These are phyloP conservation scores for Rhamnusium bicolor DNA, from an alignment of 2,888 invertebrate genomes.

Conservation along the genomic window DNA sequence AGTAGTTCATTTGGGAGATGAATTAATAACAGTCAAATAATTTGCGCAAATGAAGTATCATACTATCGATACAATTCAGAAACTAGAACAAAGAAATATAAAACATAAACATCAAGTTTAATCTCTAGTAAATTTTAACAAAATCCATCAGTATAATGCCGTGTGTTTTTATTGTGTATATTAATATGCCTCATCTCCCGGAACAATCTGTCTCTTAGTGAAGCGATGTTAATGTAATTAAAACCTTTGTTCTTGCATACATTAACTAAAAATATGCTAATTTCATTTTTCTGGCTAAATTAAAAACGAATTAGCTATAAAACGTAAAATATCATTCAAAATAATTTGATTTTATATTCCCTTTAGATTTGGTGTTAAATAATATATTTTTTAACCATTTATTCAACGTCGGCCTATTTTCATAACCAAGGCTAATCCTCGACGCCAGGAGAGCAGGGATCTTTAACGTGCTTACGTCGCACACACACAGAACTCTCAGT, in stretches of 20 bases:
- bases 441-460: too few species aligned
- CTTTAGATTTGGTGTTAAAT: too few species aligned
- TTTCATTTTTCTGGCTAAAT: slow-evolving; percentile 11
- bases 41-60: not conserved
- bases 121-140: slow-evolving; percentile 13
- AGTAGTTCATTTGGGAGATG: not conserved
- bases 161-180: slow-evolving; percentile 28
- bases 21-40: not conserved
- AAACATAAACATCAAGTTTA: slow-evolving; percentile 15
- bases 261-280: slow-evolving; percentile 28
- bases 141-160: slow-evolving; percentile 28
- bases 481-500: too few species aligned
- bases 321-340: not conserved
- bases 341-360: not conserved
- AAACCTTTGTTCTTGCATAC: slow-evolving; percentile 24
- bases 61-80: not conserved
- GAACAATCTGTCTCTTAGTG: slow-evolving; percentile 29
- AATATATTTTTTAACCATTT: too few species aligned
- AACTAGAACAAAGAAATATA: slow-evolving; percentile 8
- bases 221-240: slow-evolving; percentile 35
- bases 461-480: too few species aligned
- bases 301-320: not conserved
- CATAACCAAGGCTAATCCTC: too few species aligned
- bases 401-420: too few species aligned
- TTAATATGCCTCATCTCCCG: slow-evolving; percentile 23